phyloP scores from a whole-genome alignment of 2,797 vertebrate species.

The Ptychobarbus kaznakovi region DNA sequence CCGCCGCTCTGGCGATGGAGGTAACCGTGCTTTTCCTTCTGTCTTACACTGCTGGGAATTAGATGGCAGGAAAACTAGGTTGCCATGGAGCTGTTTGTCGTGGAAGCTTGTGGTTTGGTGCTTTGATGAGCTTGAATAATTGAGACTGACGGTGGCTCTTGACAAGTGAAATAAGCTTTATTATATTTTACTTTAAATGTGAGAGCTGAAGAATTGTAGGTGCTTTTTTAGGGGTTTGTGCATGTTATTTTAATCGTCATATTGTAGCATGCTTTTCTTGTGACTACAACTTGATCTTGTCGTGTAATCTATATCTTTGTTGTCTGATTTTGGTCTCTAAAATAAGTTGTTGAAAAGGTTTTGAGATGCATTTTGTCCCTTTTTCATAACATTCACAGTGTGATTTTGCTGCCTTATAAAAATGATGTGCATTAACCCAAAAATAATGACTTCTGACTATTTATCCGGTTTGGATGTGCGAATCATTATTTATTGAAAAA shows the following conservation, averaged over 20 bases:
- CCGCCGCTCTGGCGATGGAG: slow-evolving; percentile 96
- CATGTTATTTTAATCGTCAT: background rate
- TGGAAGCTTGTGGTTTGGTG: slow-evolving; percentile 46
- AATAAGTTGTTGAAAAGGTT: background rate
- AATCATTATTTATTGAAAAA: background rate
- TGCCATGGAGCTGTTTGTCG: slow-evolving; percentile 59
- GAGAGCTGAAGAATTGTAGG: background rate
- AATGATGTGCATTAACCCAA: background rate
- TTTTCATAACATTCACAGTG: background rate
- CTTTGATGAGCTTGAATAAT: slow-evolving; percentile 42
- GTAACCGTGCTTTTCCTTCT: slow-evolving; percentile 70
- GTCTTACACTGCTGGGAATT: slow-evolving; percentile 16
- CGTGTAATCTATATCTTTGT: background rate
- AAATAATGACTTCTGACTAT: background rate
- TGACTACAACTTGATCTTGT: background rate
- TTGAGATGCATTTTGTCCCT: background rate
- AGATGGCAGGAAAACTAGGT: slow-evolving; percentile 38
- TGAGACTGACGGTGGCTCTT: slow-evolving; percentile 6
- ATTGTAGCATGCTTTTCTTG: background rate
- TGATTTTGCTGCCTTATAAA: background rate
- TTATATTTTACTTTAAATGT: background rate
- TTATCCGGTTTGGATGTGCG: background rate
- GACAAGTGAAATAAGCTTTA: background rate
- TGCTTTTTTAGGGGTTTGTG: background rate
- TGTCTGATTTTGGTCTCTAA: background rate